phyloP scores from a whole-genome alignment of 2,113 vertebrate genomes.

The Triplophysa rosa region DNA sequence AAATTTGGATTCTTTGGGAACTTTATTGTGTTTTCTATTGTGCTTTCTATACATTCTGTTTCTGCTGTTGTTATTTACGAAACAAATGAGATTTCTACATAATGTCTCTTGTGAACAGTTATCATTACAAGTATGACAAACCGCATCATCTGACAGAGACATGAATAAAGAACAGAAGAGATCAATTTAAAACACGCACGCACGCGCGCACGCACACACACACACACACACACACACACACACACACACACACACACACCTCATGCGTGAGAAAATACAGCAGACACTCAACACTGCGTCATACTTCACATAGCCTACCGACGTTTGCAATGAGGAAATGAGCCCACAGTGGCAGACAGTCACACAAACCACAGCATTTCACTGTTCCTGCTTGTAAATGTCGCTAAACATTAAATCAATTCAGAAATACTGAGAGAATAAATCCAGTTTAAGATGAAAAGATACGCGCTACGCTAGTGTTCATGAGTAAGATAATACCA shows the following conservation, averaged over 20 bases:
- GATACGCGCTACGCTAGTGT: neutral
- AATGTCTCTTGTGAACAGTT: no score
- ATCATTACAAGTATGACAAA: neutral
- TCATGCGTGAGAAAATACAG: neutral
- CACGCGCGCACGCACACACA: no score
- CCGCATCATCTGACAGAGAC: neutral
- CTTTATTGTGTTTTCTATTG: no score
- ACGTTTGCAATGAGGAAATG: neutral
- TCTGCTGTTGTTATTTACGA: no score
- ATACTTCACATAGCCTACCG: neutral
- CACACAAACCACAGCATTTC: constrained; percentile 1
- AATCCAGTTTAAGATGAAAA: neutral
- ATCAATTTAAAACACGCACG: neutral
- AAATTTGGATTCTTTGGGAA: no score
- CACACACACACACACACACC: neutral
- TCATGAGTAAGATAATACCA: neutral
- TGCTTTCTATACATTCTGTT: no score
- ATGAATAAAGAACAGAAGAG: neutral
- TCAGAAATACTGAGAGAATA: neutral
- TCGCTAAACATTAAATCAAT: neutral
- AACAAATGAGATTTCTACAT: neutral
- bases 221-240: no score
- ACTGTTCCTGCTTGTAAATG: constrained; percentile 5
- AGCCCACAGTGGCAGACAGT: neutral
- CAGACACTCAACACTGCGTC: neutral